These are phyloP conservation scores for Clupea harengus DNA, from an alignment of 2,113 vertebrate species.

Conservation along the genomic window DNA sequence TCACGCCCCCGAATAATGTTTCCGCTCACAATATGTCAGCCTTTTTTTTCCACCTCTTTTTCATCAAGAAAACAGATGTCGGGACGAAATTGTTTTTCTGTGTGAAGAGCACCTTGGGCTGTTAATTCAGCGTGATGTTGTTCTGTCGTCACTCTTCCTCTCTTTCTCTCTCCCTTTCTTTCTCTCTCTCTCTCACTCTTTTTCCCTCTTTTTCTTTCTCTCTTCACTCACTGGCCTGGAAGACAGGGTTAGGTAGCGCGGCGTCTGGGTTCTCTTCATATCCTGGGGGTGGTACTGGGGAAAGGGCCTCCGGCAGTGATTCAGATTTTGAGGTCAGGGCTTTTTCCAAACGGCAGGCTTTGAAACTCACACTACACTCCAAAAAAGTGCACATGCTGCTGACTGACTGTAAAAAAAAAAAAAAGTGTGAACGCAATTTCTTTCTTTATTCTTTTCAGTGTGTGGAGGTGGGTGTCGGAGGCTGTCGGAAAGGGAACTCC, in stretches of 20 bases:
- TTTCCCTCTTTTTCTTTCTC: background rate
- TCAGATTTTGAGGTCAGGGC: background rate
- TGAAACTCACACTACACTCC: background rate
- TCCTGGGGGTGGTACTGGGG: background rate
- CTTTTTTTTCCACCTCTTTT: background rate
- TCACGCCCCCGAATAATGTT: background rate
- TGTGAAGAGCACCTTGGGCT: constrained; percentile 26
- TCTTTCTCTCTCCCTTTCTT: constrained; percentile 7
- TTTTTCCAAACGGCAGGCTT: background rate
- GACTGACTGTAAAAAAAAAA: background rate
- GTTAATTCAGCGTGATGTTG: constrained; percentile 16
- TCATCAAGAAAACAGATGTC: constrained; percentile 25
- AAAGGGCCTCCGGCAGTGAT: background rate
- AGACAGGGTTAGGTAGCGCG: background rate
- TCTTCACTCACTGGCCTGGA: background rate
- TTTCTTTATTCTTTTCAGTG: background rate
- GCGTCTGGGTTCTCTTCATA: constrained; percentile 3
- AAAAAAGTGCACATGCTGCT: background rate
- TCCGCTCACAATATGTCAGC: background rate
- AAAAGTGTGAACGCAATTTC: background rate
- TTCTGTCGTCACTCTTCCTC: background rate
- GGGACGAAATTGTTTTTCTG: constrained; percentile 22
- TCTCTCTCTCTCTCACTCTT: background rate
- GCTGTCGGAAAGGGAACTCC: background rate
- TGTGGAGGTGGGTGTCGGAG: background rate